Conservation (phyloP, 92 coral and sea anemone genomes). For the Bergia puertoricense region DNA sequence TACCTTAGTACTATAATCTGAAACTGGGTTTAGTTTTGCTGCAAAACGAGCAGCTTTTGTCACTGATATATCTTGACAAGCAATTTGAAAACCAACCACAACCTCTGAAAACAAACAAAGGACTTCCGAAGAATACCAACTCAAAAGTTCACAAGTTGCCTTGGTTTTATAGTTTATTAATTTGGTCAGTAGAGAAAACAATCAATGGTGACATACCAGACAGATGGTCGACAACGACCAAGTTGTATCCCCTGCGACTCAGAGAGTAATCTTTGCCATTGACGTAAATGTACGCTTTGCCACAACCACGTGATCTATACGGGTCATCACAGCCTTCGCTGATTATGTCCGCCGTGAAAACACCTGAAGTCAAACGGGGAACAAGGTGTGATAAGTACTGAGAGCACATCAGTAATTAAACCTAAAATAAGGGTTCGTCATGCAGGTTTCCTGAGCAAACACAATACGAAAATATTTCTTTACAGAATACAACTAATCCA, state of each 20-base stretch:
- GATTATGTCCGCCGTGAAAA: conserved; percentile 18
- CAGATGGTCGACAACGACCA: not conserved
- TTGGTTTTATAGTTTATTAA: not conserved
- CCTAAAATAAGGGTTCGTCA: not conserved
- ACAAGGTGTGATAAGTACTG: too few species aligned
- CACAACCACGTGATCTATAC: not conserved
- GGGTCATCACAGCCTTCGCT: conserved; percentile 27
- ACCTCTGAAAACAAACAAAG: too few species aligned
- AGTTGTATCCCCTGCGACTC: conserved; percentile 9
- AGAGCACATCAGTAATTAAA: not conserved
- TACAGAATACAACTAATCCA: too few species aligned
- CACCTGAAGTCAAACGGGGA: not conserved
- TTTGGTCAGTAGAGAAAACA: not conserved
- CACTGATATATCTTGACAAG: too few species aligned
- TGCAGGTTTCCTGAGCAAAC: too few species aligned
- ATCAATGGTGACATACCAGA: conserved; percentile 9
- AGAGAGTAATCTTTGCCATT: conserved; percentile 27
- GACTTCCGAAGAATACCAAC: too few species aligned
- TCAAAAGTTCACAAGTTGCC: not conserved
- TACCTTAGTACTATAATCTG: too few species aligned
- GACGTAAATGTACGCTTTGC: conserved; percentile 10
- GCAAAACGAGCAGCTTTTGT: too few species aligned
- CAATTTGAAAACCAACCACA: too few species aligned
- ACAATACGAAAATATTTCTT: too few species aligned
- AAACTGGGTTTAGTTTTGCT: too few species aligned